Percentiles rank a stretch among this genome's conserved stretches.
These are phyloP conservation scores for Lepidotrigona ventralis DNA, from an alignment of 1,140 invertebrate genomes.

Conservation along the genomic window DNA sequence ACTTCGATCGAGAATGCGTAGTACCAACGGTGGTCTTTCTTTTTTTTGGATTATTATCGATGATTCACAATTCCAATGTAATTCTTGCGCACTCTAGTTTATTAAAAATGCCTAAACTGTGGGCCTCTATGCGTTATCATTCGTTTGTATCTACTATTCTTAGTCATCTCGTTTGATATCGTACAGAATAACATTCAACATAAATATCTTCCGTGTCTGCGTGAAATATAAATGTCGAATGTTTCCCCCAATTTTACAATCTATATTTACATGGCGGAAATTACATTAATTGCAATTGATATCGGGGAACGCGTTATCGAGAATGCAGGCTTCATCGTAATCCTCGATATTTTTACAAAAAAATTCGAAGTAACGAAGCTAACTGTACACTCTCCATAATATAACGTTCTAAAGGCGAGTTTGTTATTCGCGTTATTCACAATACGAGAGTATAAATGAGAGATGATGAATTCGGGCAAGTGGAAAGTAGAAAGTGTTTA, in stretches of 20 bases:
- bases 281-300: not conserved
- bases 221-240: not conserved
- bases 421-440: too few species aligned
- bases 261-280: not conserved
- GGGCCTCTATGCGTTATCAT: conserved; percentile 38
- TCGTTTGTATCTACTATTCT: not conserved
- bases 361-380: not conserved
- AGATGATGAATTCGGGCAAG: not conserved
- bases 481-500: not conserved
- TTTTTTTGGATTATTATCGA: conserved; percentile 37
- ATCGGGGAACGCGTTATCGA: not conserved
- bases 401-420: not conserved
- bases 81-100: conserved; percentile 40
- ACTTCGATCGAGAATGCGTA: conserved; percentile 42
- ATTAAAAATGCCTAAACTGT: conserved; percentile 46
- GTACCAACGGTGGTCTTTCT: conserved; percentile 24
- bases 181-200: not conserved
- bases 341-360: not conserved
- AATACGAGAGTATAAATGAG: not conserved
- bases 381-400: not conserved
- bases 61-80: conserved; percentile 47
- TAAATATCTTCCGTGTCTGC: not conserved
- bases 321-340: not conserved
- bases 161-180: not conserved
- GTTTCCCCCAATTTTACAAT: not conserved